phyloP scores from a whole-genome alignment of 2,888 invertebrate species.

The Cremastinae sp. region DNA sequence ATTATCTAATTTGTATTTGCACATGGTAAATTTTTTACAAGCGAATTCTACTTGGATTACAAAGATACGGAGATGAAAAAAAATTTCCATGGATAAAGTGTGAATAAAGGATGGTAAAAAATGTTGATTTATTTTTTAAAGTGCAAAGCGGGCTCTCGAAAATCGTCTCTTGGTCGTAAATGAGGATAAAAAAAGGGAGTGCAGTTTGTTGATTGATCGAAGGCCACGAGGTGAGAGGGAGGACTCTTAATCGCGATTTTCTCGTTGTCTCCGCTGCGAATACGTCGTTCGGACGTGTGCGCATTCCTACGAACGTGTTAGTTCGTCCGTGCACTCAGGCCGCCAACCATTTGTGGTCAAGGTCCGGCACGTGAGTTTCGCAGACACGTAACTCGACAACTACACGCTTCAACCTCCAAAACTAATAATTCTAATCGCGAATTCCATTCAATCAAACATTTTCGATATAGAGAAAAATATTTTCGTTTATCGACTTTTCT shows the following conservation, averaged over 20 bases:
- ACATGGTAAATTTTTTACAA: too few relatives aligned
- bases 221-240: slow-evolving; percentile 40
- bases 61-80: too few relatives aligned
- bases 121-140: not conserved
- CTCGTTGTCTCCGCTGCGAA: slow-evolving; percentile 11
- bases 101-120: too few relatives aligned
- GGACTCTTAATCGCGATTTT: slow-evolving; percentile 41
- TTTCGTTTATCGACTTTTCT: too few relatives aligned
- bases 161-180: too few relatives aligned
- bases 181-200: slow-evolving; percentile 12
- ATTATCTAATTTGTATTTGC: too few relatives aligned
- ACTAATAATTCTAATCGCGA: not conserved
- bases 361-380: slow-evolving; percentile 52
- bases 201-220: slow-evolving; percentile 47
- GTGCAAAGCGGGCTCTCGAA: too few relatives aligned
- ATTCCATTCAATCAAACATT: not conserved
- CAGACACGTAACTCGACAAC: slow-evolving; percentile 3
- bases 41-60: too few relatives aligned
- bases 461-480: not conserved
- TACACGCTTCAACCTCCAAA: slow-evolving; percentile 14
- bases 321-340: slow-evolving; percentile 22
- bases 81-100: too few relatives aligned
- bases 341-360: slow-evolving; percentile 56
- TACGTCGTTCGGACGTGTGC: not conserved
- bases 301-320: not conserved